phyloP scores from a whole-genome alignment of 2,888 invertebrate species.

The Acleris sparsana region DNA sequence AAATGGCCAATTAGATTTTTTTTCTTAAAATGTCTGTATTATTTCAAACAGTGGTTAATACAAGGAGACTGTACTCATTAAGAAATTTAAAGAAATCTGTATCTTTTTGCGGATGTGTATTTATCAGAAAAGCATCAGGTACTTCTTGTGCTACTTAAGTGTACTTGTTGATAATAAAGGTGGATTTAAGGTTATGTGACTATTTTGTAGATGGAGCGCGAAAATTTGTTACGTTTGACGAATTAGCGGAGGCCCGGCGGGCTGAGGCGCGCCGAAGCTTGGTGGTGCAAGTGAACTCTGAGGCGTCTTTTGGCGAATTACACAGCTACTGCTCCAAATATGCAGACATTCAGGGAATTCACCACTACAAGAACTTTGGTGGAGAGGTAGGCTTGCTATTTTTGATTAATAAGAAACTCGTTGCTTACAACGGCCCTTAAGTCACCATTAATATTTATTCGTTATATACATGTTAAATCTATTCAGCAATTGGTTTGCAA shows the following conservation, averaged over 20 bases:
- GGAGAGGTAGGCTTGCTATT: constrained; percentile 65
- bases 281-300: constrained; percentile 90
- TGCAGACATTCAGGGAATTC: constrained; percentile 85
- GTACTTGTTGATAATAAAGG: constrained; percentile 45
- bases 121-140: constrained; percentile 67
- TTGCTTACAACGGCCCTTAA: no score
- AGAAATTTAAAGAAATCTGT: constrained; percentile 56
- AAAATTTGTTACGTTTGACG: constrained; percentile 79
- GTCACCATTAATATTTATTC: no score
- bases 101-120: constrained; percentile 57
- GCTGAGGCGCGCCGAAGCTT: constrained; percentile 87
- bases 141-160: constrained; percentile 27
- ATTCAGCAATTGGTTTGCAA: no score
- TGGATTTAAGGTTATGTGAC: constrained; percentile 69
- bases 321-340: constrained; percentile 87
- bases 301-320: constrained; percentile 86
- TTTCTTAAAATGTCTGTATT: constrained; percentile 68
- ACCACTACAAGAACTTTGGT: constrained; percentile 84
- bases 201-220: constrained; percentile 61
- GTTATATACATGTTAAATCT: no score
- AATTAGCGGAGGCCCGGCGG: constrained; percentile 83
- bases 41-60: constrained; percentile 64
- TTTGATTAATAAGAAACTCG: background rate
- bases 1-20: constrained; percentile 33
- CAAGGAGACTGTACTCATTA: constrained; percentile 58